Evolutionary conservation across 2,113 vertebrate genomes (phyloP), one percentile per base, ranked within the genome.

Genomic region (Eulemur rufifrons): DNA sequence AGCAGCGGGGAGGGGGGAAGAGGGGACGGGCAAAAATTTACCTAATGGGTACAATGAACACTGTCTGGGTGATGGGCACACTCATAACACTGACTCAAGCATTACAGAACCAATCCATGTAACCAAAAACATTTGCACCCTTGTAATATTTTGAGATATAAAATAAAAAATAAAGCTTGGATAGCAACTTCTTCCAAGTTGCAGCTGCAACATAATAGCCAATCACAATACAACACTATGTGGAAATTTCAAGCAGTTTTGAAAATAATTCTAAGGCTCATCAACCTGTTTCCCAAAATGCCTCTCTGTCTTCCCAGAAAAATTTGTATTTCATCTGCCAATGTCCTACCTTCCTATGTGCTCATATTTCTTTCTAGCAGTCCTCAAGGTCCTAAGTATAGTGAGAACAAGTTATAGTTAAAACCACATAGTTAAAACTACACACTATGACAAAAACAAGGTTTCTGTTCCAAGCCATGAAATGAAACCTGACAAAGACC

Each of bases 181-280:
- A 54, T 50, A 82, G 82, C 61, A 92, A 47, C 50, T 78, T 93
- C 61, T 54, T 68, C 47, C 82, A 93, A 88, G 73, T 66, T 95
- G 66, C 89, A 97, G 81, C 86, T 96, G 86, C 71, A 97, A 52
- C 89, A 95, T 93, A 91, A 47, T 56, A 96, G 64, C 94, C 94
- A 97, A 95, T 95, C 89, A 61, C 50, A 45, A 52, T 2, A 13
- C 0, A 13, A 78, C 61, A 59, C 73, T 54, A 34, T 23, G 32
- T 91, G 63, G 52, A 37, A 93, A 88, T 91, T 93, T 88, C 86
- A 81, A 94, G 61, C 66, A 73, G 56, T 45, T 86, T 95, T 91
- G 37, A 42, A 90, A 66, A 83, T 91, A 95, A 61, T 93, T 97
- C 86, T 59, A 68, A 94, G 37, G 25, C 86, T 94, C 83, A 93